These are phyloP conservation scores for Protobothrops mucrosquamatus DNA, from an alignment of 2,113 vertebrate species.

Conservation along the genomic window DNA sequence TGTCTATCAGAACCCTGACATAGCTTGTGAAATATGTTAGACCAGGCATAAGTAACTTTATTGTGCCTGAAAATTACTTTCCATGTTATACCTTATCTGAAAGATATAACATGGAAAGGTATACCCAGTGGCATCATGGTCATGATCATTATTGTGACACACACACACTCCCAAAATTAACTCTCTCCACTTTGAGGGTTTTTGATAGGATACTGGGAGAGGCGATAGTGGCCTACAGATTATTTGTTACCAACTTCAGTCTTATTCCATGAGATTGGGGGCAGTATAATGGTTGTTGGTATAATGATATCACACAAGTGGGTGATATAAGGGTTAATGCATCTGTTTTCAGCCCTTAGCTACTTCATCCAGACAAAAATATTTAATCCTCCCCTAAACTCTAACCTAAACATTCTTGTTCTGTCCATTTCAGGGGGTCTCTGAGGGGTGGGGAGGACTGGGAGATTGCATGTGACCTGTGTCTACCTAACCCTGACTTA, in stretches of 20 bases:
- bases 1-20: too few species aligned
- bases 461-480: neutral
- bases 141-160: neutral
- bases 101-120: neutral
- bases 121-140: neutral
- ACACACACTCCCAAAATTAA: neutral
- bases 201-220: neutral
- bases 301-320: neutral
- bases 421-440: neutral
- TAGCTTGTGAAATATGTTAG: rapidly evolving
- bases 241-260: neutral
- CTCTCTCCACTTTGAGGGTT: neutral
- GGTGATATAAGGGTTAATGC: neutral
- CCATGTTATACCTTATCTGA: neutral
- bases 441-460: neutral
- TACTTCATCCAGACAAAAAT: neutral
- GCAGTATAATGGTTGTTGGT: neutral
- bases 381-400: neutral
- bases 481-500: neutral
- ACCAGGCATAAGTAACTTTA: neutral
- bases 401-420: neutral
- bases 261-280: neutral
- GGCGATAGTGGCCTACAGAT: neutral
- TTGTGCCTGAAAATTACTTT: neutral
- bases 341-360: neutral